phyloP scores from a whole-genome alignment of 53 echinoderm and acorn worm species.

The Paelopatides confundens region DNA sequence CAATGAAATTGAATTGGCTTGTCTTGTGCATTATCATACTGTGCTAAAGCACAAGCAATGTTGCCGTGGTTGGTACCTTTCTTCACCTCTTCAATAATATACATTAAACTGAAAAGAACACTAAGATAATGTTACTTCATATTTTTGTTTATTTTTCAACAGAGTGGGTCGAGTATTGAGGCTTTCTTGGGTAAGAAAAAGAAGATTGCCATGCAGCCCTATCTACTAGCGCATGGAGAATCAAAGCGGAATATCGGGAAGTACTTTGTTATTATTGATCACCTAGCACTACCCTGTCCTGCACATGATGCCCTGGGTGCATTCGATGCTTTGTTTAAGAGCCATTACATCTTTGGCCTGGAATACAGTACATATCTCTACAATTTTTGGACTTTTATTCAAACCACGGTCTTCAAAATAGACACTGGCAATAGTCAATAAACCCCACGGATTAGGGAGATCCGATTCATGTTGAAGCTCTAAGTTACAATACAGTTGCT shows the following conservation, averaged over 20 bases:
- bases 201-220: conserved; percentile 70
- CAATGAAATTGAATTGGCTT: too few relatives aligned
- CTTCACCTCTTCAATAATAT: too few relatives aligned
- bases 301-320: conserved; percentile 59
- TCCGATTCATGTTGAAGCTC: conserved; percentile 30
- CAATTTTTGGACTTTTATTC: conserved; percentile 71
- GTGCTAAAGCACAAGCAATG: too few relatives aligned
- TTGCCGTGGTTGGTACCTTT: too few relatives aligned
- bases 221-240: conserved; percentile 57
- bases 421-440: conserved; percentile 47
- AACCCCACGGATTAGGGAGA: conserved; percentile 47
- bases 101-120: too few relatives aligned
- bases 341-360: conserved; percentile 62
- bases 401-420: too few relatives aligned
- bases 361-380: conserved; percentile 47
- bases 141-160: too few relatives aligned
- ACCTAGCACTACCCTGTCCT: conserved; percentile 57
- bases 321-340: conserved; percentile 60
- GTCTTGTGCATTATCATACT: too few relatives aligned
- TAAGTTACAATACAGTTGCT: too few relatives aligned
- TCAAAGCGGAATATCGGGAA: conserved; percentile 36
- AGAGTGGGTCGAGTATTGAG: too few relatives aligned
- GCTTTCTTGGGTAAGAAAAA: too few relatives aligned
- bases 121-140: too few relatives aligned
- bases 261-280: conserved; percentile 63